phyloP scores from a whole-genome alignment of 2,888 invertebrate genomes.

The Automeris io region DNA sequence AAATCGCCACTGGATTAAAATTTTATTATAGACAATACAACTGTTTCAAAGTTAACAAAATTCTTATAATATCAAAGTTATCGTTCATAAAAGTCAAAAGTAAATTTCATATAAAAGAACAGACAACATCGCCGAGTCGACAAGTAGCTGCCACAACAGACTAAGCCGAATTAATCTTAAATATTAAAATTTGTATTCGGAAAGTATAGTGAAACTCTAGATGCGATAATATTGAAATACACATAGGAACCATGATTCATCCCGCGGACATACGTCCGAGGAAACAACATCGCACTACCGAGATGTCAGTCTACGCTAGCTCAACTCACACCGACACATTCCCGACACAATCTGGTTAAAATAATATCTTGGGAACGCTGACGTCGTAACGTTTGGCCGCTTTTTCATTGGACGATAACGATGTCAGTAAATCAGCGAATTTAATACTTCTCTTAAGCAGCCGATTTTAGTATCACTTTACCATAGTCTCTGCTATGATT shows the following conservation, averaged over 20 bases:
- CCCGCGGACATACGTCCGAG: slow-evolving; percentile 68
- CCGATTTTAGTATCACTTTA: too few species aligned
- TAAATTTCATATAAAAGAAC: slow-evolving; percentile 53
- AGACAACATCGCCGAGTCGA: slow-evolving; percentile 71
- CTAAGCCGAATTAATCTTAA: slow-evolving; percentile 76
- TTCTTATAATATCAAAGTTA: slow-evolving; percentile 20
- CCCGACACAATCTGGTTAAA: slow-evolving; percentile 48
- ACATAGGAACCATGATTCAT: slow-evolving; percentile 78
- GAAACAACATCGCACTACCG: slow-evolving; percentile 72
- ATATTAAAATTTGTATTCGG: slow-evolving; percentile 77
- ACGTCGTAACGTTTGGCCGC: slow-evolving; percentile 27
- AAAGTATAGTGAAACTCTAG: slow-evolving; percentile 77
- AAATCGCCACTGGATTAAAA: too few species aligned
- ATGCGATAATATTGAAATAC: slow-evolving; percentile 78
- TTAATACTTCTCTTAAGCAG: too few species aligned
- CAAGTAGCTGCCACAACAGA: slow-evolving; percentile 72
- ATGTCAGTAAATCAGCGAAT: too few species aligned
- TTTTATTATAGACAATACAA: too few species aligned
- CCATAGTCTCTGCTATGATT: too few species aligned
- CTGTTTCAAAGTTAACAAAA: slow-evolving; percentile 53
- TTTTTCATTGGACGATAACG: too few species aligned
- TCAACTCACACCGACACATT: slow-evolving; percentile 50
- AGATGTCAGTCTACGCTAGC: slow-evolving; percentile 63
- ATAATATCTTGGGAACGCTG: slow-evolving; percentile 33
- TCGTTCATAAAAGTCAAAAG: slow-evolving; percentile 27